phyloP scores from a whole-genome alignment of 2,113 vertebrate species.

The Macrotis lagotis region DNA sequence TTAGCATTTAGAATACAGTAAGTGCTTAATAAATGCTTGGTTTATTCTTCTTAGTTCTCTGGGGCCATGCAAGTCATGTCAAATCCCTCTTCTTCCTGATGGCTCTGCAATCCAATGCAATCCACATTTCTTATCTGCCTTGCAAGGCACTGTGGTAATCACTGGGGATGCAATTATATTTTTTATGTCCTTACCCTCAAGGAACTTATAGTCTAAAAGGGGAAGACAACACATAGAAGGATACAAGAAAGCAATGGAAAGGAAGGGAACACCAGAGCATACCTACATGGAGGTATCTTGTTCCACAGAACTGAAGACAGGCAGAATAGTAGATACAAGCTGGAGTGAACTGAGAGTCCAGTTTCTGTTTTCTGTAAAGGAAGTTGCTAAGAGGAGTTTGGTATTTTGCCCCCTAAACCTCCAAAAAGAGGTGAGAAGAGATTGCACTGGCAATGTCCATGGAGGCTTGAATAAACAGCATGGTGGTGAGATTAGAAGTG shows the following conservation, averaged over 20 bases:
- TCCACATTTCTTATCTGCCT: neutral
- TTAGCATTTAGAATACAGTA: neutral
- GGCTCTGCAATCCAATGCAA: neutral
- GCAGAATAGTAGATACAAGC: neutral
- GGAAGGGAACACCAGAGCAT: fast-evolving
- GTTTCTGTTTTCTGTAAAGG: neutral
- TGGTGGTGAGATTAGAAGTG: neutral
- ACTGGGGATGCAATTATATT: no score
- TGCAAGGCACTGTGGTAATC: neutral
- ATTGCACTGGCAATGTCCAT: neutral
- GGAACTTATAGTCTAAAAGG: neutral
- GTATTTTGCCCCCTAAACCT: neutral
- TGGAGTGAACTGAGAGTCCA: neutral
- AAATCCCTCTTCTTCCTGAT: neutral
- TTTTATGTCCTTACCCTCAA: neutral
- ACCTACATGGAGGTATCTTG: neutral
- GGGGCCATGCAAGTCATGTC: neutral
- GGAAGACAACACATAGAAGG: neutral
- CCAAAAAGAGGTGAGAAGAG: neutral
- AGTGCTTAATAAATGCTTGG: neutral
- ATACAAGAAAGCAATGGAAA: neutral
- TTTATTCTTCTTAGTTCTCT: neutral
- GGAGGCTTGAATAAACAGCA: neutral
- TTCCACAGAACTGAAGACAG: neutral
- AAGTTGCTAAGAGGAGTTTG: neutral